Conservation (phyloP, 2,113 vertebrate species). For the Melanerpes aurifrons region DNA sequence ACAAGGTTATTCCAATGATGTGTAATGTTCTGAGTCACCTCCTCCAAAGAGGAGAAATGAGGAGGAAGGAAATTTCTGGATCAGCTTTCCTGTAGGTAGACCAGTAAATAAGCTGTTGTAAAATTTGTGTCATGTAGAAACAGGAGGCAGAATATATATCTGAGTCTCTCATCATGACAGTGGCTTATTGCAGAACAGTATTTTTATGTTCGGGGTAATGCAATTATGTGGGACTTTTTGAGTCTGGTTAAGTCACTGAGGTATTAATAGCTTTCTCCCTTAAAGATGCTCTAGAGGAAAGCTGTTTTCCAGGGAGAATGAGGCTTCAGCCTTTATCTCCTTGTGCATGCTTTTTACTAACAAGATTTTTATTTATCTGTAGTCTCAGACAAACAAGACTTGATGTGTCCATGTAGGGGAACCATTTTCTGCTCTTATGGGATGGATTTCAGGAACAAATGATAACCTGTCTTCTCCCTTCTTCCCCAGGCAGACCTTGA, state of each 20-base stretch:
- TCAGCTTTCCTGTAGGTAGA: background rate
- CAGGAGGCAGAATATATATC: background rate
- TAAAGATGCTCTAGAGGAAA: background rate
- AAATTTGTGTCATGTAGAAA: background rate
- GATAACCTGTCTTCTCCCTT: background rate
- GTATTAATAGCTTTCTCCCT: background rate
- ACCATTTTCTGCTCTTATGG: accelerated
- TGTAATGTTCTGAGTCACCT: background rate
- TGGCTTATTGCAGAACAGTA: background rate
- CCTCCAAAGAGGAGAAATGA: background rate
- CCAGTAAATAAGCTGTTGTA: background rate
- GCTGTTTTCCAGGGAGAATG: background rate
- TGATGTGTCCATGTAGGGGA: background rate
- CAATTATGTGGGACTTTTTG: background rate
- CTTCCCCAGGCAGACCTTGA: background rate
- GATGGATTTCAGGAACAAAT: background rate
- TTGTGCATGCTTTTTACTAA: background rate
- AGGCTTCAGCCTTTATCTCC: background rate
- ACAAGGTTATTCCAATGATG: background rate
- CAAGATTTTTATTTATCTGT: background rate
- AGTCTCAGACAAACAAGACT: background rate
- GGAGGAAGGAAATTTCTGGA: background rate
- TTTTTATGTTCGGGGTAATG: background rate
- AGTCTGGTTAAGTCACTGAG: background rate
- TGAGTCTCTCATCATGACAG: background rate